A percentile compares a stretch with the other conserved stretches of the same genome.
These are phyloP conservation scores for Neocrepidodera transversa DNA, from an alignment of 2,888 invertebrate genomes.

Conservation along the genomic window DNA sequence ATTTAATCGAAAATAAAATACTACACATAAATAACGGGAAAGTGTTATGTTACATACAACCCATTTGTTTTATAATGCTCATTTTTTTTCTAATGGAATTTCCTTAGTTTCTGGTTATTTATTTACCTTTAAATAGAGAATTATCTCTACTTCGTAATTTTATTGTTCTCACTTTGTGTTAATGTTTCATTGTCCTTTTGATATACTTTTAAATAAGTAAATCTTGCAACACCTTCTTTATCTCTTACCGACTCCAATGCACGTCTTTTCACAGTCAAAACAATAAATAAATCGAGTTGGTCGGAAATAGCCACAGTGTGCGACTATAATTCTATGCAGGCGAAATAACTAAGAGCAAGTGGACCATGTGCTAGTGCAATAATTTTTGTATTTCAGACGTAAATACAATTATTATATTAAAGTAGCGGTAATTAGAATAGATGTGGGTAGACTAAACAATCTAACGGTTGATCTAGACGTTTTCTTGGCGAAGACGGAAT, in stretches of 20 bases:
- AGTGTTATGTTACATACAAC: too few species aligned
- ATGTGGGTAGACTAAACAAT: slow-evolving; percentile 54
- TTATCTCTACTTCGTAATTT: too few species aligned
- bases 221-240: not conserved
- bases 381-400: slow-evolving; percentile 44
- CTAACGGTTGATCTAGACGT: slow-evolving; percentile 49
- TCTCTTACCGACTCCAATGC: not conserved
- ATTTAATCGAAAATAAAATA: too few species aligned
- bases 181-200: too few species aligned
- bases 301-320: slow-evolving; percentile 29
- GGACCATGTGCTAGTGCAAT: slow-evolving; percentile 42
- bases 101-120: too few species aligned
- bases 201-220: not conserved
- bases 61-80: too few species aligned
- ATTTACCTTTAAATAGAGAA: too few species aligned
- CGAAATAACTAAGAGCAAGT: slow-evolving; percentile 40
- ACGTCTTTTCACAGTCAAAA: slow-evolving; percentile 1
- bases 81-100: too few species aligned
- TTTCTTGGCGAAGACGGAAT: slow-evolving; percentile 48
- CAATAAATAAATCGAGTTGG: slow-evolving; percentile 34
- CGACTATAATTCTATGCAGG: slow-evolving; percentile 34
- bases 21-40: too few species aligned
- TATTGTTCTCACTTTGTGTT: too few species aligned
- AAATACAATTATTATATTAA: slow-evolving; percentile 49
- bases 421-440: slow-evolving; percentile 48